Evolutionary conservation across 2,888 invertebrate genomes (phyloP).

Genomic region (Cheilosia soror): DNA sequence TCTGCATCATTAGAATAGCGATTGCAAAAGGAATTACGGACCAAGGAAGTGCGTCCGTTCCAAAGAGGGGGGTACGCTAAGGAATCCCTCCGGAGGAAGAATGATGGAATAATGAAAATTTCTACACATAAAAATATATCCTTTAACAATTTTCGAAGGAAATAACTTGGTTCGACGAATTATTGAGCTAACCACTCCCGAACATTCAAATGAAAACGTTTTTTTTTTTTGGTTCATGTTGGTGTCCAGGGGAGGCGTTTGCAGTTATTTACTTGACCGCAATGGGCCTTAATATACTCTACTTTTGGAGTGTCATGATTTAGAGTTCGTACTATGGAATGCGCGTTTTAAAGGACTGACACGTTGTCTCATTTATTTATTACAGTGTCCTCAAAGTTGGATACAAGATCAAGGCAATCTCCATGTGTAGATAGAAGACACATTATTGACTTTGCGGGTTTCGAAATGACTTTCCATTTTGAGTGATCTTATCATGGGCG

Average conservation of each 20-base stretch:
- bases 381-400: too few relatives aligned
- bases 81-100: slow-evolving; percentile 16
- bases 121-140: slow-evolving; percentile 35
- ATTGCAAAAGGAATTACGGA: slow-evolving; percentile 31
- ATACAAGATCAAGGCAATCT: too few relatives aligned
- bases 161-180: slow-evolving; percentile 52
- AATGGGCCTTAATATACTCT: not conserved
- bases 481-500: too few relatives aligned
- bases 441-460: too few relatives aligned
- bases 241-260: not conserved
- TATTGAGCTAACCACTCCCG: slow-evolving; percentile 34
- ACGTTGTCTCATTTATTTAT: too few relatives aligned
- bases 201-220: not conserved
- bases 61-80: not conserved
- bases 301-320: too few relatives aligned
- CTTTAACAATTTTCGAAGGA: slow-evolving; percentile 38
- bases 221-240: not conserved
- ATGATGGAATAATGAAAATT: slow-evolving; percentile 60
- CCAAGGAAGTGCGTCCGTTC: not conserved
- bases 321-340: too few relatives aligned
- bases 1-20: slow-evolving; percentile 59
- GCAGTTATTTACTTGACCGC: not conserved
- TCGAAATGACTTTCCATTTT: too few relatives aligned
- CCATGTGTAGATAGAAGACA: too few relatives aligned
- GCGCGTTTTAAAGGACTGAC: too few relatives aligned